Evolutionary conservation across 1,140 invertebrate species (phyloP).

Genomic region (Diploscapter pachys): DNA sequence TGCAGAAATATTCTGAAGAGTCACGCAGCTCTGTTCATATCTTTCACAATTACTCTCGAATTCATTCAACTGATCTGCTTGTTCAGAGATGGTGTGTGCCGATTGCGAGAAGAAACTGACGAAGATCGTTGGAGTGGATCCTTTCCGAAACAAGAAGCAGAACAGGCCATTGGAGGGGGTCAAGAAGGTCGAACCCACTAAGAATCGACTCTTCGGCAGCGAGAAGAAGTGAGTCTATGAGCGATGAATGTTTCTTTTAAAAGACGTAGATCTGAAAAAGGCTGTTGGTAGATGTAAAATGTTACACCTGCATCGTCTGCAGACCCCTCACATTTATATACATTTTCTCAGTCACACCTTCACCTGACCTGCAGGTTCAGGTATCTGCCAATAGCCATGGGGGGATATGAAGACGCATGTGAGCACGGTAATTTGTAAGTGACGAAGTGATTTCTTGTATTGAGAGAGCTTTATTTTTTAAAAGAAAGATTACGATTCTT

Average conservation of each 20-base stretch:
- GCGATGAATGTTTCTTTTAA: background rate
- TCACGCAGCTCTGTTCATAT: background rate
- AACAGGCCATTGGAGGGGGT: slow-evolving; percentile 21
- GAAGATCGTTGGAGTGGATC: slow-evolving; percentile 37
- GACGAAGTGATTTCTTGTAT: too few relatives aligned
- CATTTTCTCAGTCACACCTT: too few relatives aligned
- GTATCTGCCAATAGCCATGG: too few relatives aligned
- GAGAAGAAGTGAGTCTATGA: slow-evolving; percentile 33
- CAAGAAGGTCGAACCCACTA: slow-evolving; percentile 20
- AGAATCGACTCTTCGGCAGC: slow-evolving; percentile 29
- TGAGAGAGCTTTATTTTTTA: too few relatives aligned
- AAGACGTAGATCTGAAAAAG: background rate
- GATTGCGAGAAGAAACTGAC: slow-evolving; percentile 30
- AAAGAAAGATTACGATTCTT: too few relatives aligned
- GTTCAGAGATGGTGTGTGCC: slow-evolving; percentile 9
- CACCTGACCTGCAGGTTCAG: too few relatives aligned
- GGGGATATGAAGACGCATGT: too few relatives aligned
- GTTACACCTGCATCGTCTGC: too few relatives aligned
- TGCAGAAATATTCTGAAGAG: background rate
- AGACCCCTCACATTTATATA: too few relatives aligned
- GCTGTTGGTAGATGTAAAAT: too few relatives aligned
- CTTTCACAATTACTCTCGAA: background rate
- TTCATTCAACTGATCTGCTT: too few relatives aligned
- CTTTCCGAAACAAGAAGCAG: slow-evolving; percentile 29
- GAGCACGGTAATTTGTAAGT: too few relatives aligned